Evolutionary conservation across 2,797 vertebrate species (phyloP).

Genomic region (Pantherophis alleghaniensis): DNA sequence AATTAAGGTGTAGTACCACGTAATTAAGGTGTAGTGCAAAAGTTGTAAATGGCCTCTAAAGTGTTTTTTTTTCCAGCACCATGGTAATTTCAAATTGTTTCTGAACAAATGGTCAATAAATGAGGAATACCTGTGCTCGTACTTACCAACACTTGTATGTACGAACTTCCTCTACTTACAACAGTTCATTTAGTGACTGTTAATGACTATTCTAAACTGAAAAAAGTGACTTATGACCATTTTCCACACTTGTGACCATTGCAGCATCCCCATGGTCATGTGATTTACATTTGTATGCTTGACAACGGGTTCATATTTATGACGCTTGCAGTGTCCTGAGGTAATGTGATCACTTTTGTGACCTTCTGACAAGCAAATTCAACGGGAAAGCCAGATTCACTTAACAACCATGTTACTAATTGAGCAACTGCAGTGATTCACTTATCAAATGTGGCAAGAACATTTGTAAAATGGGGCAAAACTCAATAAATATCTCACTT

Average conservation of each 20-base stretch:
- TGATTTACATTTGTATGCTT: neutral
- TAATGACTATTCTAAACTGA: neutral
- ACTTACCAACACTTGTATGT: neutral
- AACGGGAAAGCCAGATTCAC: neutral
- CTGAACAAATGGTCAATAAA: neutral
- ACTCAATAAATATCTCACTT: neutral
- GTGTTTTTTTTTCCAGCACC: neutral
- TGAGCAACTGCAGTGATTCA: neutral
- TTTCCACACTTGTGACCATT: neutral
- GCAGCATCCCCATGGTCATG: neutral
- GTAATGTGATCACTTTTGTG: neutral
- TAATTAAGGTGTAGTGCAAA: neutral
- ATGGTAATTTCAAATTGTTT: neutral
- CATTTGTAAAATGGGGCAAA: neutral
- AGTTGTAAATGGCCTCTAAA: neutral
- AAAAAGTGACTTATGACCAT: neutral
- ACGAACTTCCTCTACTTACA: neutral
- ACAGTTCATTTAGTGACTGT: neutral
- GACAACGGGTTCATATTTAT: neutral
- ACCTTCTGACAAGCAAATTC: neutral
- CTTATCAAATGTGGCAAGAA: neutral
- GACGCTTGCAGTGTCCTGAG: neutral
- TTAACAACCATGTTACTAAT: neutral
- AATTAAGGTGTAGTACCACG: neutral
- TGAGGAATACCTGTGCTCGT: neutral